phyloP scores from a whole-genome alignment of 2,113 vertebrate genomes.

The Electrona antarctica region DNA sequence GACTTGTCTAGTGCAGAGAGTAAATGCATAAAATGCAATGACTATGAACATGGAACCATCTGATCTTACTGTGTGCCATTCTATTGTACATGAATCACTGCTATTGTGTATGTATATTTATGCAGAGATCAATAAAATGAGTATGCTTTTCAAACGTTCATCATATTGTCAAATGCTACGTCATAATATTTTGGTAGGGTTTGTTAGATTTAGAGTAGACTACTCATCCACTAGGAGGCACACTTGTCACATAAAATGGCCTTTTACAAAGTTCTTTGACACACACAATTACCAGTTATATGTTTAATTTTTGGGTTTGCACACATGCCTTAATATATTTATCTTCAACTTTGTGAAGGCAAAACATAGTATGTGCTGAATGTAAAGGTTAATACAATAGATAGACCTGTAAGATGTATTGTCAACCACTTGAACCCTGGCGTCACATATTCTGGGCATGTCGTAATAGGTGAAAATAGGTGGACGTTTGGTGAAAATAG shows the following conservation, averaged over 20 bases:
- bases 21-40: slow-evolving; percentile 22
- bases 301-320: slow-evolving; percentile 29
- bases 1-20: background rate
- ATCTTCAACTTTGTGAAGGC: background rate
- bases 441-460: too few relatives aligned
- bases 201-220: too few relatives aligned
- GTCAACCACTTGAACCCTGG: too few relatives aligned
- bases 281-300: background rate
- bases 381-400: too few relatives aligned
- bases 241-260: background rate
- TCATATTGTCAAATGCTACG: background rate
- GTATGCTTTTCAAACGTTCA: background rate
- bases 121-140: slow-evolving; percentile 46
- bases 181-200: background rate
- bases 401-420: too few relatives aligned
- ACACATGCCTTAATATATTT: background rate
- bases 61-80: background rate
- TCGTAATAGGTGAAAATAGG: too few relatives aligned
- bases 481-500: too few relatives aligned
- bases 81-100: background rate
- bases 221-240: background rate
- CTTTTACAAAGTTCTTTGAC: background rate
- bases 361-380: background rate
- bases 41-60: background rate
- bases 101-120: slow-evolving; percentile 40